Percentiles rank a stretch among this genome's conserved stretches.
These are phyloP conservation scores for Ctenosaura bakeri DNA, from an alignment of 2,797 vertebrate genomes.

Conservation along the genomic window DNA sequence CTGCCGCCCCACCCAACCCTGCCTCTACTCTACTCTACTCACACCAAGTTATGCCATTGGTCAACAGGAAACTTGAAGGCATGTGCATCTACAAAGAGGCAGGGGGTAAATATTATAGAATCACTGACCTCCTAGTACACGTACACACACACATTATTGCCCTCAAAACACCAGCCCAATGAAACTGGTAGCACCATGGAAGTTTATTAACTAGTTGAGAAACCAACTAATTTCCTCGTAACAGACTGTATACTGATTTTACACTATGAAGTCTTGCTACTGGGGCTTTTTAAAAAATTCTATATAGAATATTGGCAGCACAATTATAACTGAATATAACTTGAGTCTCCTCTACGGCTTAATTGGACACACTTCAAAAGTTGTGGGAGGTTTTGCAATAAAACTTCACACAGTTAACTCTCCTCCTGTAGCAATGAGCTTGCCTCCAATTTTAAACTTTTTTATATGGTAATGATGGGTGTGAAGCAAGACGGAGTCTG, in stretches of 20 bases:
- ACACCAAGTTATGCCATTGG: too few relatives aligned
- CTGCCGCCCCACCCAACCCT: too few relatives aligned
- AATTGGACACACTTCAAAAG: slow-evolving; percentile 45
- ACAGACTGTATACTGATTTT: not conserved
- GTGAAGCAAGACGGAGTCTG: slow-evolving; percentile 30
- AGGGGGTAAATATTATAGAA: not conserved
- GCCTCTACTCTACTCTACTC: too few relatives aligned
- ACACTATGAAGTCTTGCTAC: not conserved
- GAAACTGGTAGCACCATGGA: not conserved
- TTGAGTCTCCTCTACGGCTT: slow-evolving; percentile 7
- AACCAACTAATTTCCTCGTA: not conserved
- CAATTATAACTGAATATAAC: slow-evolving; percentile 29
- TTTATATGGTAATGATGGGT: slow-evolving; percentile 38
- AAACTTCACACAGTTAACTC: slow-evolving; percentile 25
- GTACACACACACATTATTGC: not conserved
- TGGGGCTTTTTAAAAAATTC: slow-evolving; percentile 12
- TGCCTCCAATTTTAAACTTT: slow-evolving; percentile 17
- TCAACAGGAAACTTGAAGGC: too few relatives aligned
- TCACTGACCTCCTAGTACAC: not conserved
- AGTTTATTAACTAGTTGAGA: not conserved
- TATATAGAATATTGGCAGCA: not conserved
- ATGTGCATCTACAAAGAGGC: not conserved
- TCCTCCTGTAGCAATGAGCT: slow-evolving; percentile 31
- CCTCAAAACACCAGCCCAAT: not conserved
- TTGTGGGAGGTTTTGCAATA: slow-evolving; percentile 19